Percentiles rank a stretch among this genome's conserved stretches.
Conservation (phyloP, 2,113 vertebrate genomes). For the Vulpes vulpes region DNA sequence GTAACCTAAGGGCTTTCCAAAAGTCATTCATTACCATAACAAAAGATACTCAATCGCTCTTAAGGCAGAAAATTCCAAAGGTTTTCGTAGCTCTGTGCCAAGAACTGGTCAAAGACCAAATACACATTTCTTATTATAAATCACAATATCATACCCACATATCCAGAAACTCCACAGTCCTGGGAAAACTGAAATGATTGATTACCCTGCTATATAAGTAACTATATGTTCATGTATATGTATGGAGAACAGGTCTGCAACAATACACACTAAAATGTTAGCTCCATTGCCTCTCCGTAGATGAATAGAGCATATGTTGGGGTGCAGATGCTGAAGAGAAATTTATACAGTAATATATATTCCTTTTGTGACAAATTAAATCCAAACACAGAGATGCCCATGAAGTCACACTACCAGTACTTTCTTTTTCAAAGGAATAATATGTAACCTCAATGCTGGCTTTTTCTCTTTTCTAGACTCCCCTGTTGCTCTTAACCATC, state of each 20-base stretch:
- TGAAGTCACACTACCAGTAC: background rate
- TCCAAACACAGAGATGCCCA: background rate
- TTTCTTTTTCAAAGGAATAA: background rate
- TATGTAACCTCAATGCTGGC: background rate
- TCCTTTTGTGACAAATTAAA: slow-evolving; percentile 7
- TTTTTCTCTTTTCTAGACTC: background rate
- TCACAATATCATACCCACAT: background rate
- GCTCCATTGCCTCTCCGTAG: background rate
- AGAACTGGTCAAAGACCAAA: background rate
- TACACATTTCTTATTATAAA: background rate
- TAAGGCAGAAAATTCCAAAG: background rate
- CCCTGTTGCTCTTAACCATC: background rate
- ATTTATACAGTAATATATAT: background rate
- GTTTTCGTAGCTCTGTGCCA: background rate
- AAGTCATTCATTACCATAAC: background rate
- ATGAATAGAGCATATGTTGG: background rate
- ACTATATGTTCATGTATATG: background rate
- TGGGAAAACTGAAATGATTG: background rate
- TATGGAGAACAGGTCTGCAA: background rate
- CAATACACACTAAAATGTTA: background rate
- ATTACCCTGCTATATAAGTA: background rate
- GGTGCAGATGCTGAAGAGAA: background rate
- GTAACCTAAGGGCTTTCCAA: background rate
- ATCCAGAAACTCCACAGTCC: background rate
- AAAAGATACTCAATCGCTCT: background rate